Conservation (phyloP, 1,140 invertebrate species). For the Nephotettix cincticeps region DNA sequence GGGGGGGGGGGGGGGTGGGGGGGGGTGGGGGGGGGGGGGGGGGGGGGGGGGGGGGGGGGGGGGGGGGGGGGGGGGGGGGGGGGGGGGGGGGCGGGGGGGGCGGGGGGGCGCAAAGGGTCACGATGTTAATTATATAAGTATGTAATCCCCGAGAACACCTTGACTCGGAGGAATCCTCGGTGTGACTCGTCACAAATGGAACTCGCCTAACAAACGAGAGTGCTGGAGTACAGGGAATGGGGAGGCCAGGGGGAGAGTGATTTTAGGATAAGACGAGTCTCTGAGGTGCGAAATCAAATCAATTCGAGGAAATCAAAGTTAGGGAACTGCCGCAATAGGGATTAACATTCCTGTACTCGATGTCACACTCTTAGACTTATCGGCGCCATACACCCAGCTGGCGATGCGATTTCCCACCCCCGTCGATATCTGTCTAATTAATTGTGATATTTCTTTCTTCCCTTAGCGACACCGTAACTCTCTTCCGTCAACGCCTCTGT, state of each 20-base stretch:
- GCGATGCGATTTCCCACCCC: not conserved
- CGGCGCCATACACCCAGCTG: not conserved
- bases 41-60: too few species aligned
- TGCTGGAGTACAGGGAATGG: not conserved
- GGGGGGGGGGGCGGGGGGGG: too few species aligned
- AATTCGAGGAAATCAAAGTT: conserved; percentile 17
- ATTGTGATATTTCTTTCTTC: conserved; percentile 14
- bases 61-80: too few species aligned
- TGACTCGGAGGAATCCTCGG: too few species aligned
- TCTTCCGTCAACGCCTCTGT: too few species aligned
- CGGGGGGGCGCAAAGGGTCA: too few species aligned
- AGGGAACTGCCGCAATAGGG: not conserved
- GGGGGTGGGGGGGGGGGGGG: too few species aligned
- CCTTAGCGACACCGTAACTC: conserved; percentile 2
- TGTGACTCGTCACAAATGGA: too few species aligned
- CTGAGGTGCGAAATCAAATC: conserved; percentile 17
- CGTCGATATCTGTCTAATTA: conserved; percentile 11
- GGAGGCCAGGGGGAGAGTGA: not conserved
- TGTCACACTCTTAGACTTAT: not conserved
- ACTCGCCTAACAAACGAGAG: not conserved
- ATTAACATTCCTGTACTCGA: conserved; percentile 10
- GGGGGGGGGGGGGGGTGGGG: too few species aligned
- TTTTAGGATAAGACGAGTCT: not conserved
- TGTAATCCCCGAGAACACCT: too few species aligned
- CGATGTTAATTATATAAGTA: too few species aligned